phyloP scores from a whole-genome alignment of 2,888 invertebrate species.

The Eumerus sabulonum region DNA sequence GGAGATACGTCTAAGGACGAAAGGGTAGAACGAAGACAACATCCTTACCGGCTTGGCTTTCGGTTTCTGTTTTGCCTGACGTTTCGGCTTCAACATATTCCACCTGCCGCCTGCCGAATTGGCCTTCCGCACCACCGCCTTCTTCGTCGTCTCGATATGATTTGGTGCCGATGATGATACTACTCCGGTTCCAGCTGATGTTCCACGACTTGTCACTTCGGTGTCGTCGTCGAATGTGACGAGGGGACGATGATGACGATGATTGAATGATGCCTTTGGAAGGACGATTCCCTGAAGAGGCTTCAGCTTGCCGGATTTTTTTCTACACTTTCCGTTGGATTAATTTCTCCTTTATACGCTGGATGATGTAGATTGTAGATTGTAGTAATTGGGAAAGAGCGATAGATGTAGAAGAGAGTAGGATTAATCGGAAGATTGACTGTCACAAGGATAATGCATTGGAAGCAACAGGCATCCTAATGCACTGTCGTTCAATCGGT shows the following conservation, averaged over 20 bases:
- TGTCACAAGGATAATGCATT: slow-evolving; percentile 25
- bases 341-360: slow-evolving; percentile 20
- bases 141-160: slow-evolving; percentile 50
- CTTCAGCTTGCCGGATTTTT: slow-evolving; percentile 54
- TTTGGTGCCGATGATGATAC: slow-evolving; percentile 29
- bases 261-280: slow-evolving; percentile 37
- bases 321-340: too few relatives aligned
- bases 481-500: too few relatives aligned
- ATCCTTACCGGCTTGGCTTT: slow-evolving; percentile 78
- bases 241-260: slow-evolving; percentile 14
- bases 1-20: slow-evolving; percentile 30
- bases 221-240: too few relatives aligned
- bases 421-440: slow-evolving; percentile 10
- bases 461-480: slow-evolving; percentile 18
- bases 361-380: too few relatives aligned
- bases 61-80: slow-evolving; percentile 77
- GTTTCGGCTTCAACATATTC: slow-evolving; percentile 79
- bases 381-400: slow-evolving; percentile 11
- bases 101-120: slow-evolving; percentile 72
- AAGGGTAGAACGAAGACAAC: slow-evolving; percentile 30
- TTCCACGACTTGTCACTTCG: too few relatives aligned
- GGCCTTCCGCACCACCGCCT: slow-evolving; percentile 67
- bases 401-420: slow-evolving; percentile 11
- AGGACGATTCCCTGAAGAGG: slow-evolving; percentile 54
- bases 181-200: slow-evolving; percentile 11